These are phyloP conservation scores for Oceanites oceanicus DNA, from an alignment of 2,113 vertebrate genomes.

Conservation along the genomic window DNA sequence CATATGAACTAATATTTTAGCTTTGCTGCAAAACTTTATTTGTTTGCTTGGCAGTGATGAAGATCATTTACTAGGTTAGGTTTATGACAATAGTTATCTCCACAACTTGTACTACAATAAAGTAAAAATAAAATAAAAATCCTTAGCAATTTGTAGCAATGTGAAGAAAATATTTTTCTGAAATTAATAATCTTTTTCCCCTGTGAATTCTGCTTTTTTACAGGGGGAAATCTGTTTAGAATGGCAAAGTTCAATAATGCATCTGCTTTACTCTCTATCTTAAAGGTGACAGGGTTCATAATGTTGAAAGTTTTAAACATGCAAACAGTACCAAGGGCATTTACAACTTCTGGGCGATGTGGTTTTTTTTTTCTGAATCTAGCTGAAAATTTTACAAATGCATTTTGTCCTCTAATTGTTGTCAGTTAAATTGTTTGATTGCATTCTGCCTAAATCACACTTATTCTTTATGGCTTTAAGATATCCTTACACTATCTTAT, in stretches of 20 bases:
- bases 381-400: neutral
- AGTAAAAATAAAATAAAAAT: neutral
- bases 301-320: neutral
- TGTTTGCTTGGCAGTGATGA: neutral
- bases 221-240: neutral
- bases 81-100: neutral
- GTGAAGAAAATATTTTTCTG: slow-evolving; percentile 3
- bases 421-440: neutral
- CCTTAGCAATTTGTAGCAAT: neutral
- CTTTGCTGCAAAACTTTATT: neutral
- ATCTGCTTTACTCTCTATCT: neutral
- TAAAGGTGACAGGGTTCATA: neutral
- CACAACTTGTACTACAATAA: neutral
- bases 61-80: neutral
- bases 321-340: neutral
- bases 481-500: neutral
- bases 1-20: neutral
- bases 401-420: neutral
- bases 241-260: neutral
- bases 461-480: neutral
- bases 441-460: neutral
- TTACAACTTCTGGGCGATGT: neutral
- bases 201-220: neutral
- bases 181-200: neutral
- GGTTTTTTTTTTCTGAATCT: neutral